Evolutionary conservation across 2,797 vertebrate species (phyloP).

Genomic region (Clamator glandarius): DNA sequence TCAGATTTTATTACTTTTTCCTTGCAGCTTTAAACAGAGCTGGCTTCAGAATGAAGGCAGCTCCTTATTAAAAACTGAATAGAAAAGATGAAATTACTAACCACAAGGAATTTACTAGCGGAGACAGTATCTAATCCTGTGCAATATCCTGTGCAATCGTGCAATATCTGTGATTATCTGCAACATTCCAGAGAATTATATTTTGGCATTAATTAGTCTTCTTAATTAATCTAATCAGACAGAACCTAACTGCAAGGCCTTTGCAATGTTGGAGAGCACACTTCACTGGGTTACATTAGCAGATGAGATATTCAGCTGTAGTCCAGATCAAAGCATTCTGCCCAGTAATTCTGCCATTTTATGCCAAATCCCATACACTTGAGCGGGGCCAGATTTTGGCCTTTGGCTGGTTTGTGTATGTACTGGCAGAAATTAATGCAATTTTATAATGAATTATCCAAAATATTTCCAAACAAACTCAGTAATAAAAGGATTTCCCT

Average conservation of each 20-base stretch:
- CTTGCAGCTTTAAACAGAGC: constrained; percentile 34
- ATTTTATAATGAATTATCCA: constrained; percentile 38
- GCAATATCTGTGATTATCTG: constrained; percentile 43
- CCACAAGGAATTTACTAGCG: constrained; percentile 43
- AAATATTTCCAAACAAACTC: constrained; percentile 39
- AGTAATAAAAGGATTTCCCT: constrained; percentile 44
- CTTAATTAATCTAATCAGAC: not conserved
- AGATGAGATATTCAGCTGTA: not conserved
- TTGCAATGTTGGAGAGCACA: not conserved
- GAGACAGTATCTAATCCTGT: constrained; percentile 59
- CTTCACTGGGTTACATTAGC: not conserved
- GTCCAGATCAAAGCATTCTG: constrained; percentile 12
- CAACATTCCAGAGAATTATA: constrained; percentile 47
- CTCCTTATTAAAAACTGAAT: constrained; percentile 44
- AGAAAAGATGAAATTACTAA: constrained; percentile 54
- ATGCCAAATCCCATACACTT: constrained; percentile 4
- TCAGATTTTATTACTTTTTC: constrained; percentile 59
- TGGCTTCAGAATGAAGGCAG: constrained; percentile 53
- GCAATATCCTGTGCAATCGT: constrained; percentile 60
- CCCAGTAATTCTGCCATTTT: constrained; percentile 18
- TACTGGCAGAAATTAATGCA: constrained; percentile 23
- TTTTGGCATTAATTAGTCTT: constrained; percentile 30
- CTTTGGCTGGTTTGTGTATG: not conserved
- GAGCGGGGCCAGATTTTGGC: not conserved
- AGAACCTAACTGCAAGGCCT: not conserved